Conservation (phyloP, 2,888 invertebrate genomes). For the Imbricaverruca yamaguchii region DNA sequence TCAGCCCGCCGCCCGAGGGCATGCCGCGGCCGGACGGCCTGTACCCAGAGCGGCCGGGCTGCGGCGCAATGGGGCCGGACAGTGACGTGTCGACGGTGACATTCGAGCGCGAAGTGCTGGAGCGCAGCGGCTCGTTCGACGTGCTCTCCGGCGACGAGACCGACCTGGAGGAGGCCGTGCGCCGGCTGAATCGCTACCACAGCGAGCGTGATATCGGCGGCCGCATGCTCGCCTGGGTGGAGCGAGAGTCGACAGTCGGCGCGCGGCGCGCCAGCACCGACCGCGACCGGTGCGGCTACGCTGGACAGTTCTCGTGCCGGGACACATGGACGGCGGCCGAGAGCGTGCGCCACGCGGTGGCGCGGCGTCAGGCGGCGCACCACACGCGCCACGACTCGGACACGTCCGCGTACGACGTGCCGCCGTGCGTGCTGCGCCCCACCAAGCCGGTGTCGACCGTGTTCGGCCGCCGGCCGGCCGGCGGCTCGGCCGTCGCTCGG, state of each 20-base stretch:
- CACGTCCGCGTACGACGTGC: neutral
- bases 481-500: neutral
- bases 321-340: neutral
- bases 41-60: neutral
- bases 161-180: conserved; percentile 11
- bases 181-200: neutral
- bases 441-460: neutral
- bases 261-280: neutral
- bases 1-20: neutral
- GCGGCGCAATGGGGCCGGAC: neutral
- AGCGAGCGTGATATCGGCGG: neutral
- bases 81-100: conserved; percentile 13
- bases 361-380: too few species aligned
- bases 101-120: conserved; percentile 18
- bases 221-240: neutral
- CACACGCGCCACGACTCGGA: neutral
- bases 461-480: neutral
- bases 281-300: neutral
- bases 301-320: neutral
- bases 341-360: neutral
- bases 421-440: neutral
- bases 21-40: neutral
- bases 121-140: conserved; percentile 9
- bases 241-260: neutral
- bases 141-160: neutral